phyloP scores from a whole-genome alignment of 2,888 invertebrate species.

The Glyphotaelius pellucidus region DNA sequence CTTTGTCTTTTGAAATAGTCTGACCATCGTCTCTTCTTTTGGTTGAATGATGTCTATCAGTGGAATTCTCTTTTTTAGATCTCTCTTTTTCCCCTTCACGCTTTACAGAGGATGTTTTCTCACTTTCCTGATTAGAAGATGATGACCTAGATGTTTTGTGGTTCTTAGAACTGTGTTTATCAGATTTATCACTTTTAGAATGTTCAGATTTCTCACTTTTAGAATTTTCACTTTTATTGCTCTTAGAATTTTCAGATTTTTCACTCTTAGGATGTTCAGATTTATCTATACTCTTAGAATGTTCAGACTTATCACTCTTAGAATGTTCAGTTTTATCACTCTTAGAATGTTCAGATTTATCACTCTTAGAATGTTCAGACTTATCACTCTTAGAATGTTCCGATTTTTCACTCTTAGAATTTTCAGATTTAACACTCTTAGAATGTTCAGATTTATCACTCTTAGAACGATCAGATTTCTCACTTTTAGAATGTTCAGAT shows the following conservation, averaged over 20 bases:
- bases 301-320: slow-evolving; percentile 8
- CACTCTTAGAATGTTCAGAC: slow-evolving; percentile 1
- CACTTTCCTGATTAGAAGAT: slow-evolving; percentile 14
- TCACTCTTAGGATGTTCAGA: background rate
- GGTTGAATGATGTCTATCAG: slow-evolving; percentile 69
- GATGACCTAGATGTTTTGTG: slow-evolving; percentile 38
- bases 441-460: slow-evolving; percentile 26
- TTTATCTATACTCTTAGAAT: background rate
- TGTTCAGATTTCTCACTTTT: background rate
- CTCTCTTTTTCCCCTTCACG: slow-evolving; percentile 18
- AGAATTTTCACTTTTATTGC: slow-evolving; percentile 7
- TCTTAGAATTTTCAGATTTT: slow-evolving; percentile 10
- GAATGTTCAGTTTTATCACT: slow-evolving; percentile 29
- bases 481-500: slow-evolving; percentile 8
- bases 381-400: slow-evolving; percentile 20
- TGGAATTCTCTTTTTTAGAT: slow-evolving; percentile 67
- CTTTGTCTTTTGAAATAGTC: slow-evolving; percentile 67
- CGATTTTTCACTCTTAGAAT: slow-evolving; percentile 64
- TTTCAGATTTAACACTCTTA: slow-evolving; percentile 67
- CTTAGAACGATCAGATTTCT: slow-evolving; percentile 68
- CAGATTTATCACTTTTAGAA: slow-evolving; percentile 35
- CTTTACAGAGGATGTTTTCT: slow-evolving; percentile 16
- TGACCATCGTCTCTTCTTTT: slow-evolving; percentile 67
- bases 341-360: slow-evolving; percentile 15
- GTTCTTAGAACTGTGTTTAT: slow-evolving; percentile 10